phyloP scores from a whole-genome alignment of 2,797 vertebrate species.

The Myotis planiceps region DNA sequence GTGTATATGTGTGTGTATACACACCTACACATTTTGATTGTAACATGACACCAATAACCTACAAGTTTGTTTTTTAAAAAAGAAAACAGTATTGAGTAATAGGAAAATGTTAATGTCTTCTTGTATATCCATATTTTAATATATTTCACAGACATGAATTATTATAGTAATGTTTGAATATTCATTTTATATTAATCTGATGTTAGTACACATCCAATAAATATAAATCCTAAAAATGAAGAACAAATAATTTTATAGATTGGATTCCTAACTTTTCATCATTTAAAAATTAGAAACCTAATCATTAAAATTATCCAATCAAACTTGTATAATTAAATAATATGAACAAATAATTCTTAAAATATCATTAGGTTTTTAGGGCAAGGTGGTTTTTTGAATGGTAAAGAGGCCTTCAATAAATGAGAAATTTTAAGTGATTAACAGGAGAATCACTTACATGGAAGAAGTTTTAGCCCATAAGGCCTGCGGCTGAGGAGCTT shows the following conservation, averaged over 20 bases:
- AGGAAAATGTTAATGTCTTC: background rate
- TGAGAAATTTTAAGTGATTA: background rate
- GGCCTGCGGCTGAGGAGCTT: background rate
- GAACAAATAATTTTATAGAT: background rate
- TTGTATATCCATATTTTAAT: background rate
- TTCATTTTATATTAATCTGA: background rate
- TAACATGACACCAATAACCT: background rate
- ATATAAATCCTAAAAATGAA: background rate
- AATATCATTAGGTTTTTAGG: background rate
- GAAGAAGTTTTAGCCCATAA: background rate
- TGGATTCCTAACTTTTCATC: background rate
- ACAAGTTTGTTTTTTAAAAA: background rate
- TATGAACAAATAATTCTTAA: background rate
- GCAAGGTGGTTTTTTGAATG: background rate
- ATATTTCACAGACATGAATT: background rate
- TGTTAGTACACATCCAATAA: background rate
- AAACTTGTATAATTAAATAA: background rate
- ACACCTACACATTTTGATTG: background rate
- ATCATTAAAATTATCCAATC: background rate
- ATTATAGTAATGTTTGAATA: background rate
- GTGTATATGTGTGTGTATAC: rapidly evolving
- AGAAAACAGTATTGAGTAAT: background rate
- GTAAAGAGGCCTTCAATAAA: background rate
- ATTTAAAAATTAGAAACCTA: background rate
- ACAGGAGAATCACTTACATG: background rate